These are phyloP conservation scores for Sebastolobus alascanus DNA, from an alignment of 2,797 vertebrate genomes.

Conservation along the genomic window DNA sequence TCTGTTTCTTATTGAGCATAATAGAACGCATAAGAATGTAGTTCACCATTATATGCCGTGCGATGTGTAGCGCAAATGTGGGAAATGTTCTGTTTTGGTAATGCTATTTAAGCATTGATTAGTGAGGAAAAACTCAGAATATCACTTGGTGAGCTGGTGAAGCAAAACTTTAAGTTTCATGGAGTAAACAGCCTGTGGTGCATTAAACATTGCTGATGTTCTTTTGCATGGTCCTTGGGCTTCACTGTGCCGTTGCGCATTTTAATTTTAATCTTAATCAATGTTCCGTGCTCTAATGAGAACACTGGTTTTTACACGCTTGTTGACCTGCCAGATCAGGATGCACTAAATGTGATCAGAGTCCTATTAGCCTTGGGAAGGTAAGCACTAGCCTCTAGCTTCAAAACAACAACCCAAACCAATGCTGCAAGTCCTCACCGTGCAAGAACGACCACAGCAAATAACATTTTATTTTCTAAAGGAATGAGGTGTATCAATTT, in stretches of 20 bases:
- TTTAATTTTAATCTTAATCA: conserved; percentile 84
- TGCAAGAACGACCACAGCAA: conserved; percentile 7
- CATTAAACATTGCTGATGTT: conserved; percentile 64
- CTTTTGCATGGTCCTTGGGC: conserved; percentile 57
- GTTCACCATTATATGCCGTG: neutral
- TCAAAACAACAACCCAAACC: conserved; percentile 9
- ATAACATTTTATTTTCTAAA: conserved; percentile 3
- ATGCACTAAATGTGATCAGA: conserved; percentile 76
- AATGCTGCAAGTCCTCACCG: neutral
- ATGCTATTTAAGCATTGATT: neutral
- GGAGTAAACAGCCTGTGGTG: conserved; percentile 40
- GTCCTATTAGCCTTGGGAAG: conserved; percentile 69
- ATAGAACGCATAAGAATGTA: neutral
- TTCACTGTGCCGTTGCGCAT: conserved; percentile 58
- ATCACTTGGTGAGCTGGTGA: conserved; percentile 20
- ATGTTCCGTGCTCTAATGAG: conserved; percentile 80
- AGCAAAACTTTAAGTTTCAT: conserved; percentile 43
- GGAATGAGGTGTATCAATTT: conserved; percentile 27
- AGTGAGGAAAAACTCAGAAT: neutral
- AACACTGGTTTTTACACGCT: conserved; percentile 79
- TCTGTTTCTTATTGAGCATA: conserved; percentile 13
- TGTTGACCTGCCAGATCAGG: conserved; percentile 76
- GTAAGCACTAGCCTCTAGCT: conserved; percentile 52
- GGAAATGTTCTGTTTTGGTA: neutral
- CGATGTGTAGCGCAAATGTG: neutral